These are phyloP conservation scores for Erpetoichthys calabaricus DNA, from an alignment of 2,797 vertebrate genomes.

Conservation along the genomic window DNA sequence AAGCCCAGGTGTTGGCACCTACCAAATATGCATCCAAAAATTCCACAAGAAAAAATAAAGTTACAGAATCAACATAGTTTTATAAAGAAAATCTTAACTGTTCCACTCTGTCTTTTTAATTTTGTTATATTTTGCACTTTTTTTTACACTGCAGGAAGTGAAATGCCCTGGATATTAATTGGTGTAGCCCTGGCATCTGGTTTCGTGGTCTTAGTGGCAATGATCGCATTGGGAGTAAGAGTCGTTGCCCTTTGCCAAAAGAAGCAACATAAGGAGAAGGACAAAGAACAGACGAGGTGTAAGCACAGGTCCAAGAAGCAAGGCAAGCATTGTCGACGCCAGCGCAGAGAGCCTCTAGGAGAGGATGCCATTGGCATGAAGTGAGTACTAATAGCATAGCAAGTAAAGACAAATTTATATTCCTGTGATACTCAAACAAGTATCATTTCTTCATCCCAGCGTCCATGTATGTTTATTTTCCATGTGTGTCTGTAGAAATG, in stretches of 20 bases:
- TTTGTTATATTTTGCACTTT: not conserved
- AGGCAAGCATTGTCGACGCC: slow-evolving; percentile 48
- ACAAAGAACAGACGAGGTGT: slow-evolving; percentile 5
- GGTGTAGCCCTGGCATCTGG: slow-evolving; percentile 44
- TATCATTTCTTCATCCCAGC: too few relatives aligned
- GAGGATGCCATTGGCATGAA: slow-evolving; percentile 71
- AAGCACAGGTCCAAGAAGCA: slow-evolving; percentile 52
- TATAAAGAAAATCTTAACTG: too few relatives aligned
- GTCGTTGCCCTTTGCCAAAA: slow-evolving; percentile 18
- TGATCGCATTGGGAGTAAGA: slow-evolving; percentile 40
- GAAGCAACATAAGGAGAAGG: slow-evolving; percentile 32
- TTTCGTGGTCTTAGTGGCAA: slow-evolving; percentile 34
- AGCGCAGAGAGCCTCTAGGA: slow-evolving; percentile 67
- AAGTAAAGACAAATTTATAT: not conserved
- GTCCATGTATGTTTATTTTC: too few relatives aligned
- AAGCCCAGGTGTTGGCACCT: too few relatives aligned
- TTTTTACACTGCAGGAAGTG: slow-evolving; percentile 18
- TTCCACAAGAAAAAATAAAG: too few relatives aligned
- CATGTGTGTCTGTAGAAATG: too few relatives aligned
- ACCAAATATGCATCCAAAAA: too few relatives aligned
- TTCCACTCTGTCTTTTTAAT: too few relatives aligned
- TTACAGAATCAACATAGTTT: too few relatives aligned
- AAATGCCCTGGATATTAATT: slow-evolving; percentile 39
- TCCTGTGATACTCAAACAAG: not conserved
- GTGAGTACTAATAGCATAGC: slow-evolving; percentile 35